phyloP scores from a whole-genome alignment of 1,140 invertebrate genomes.

The Helicoverpa zea region DNA sequence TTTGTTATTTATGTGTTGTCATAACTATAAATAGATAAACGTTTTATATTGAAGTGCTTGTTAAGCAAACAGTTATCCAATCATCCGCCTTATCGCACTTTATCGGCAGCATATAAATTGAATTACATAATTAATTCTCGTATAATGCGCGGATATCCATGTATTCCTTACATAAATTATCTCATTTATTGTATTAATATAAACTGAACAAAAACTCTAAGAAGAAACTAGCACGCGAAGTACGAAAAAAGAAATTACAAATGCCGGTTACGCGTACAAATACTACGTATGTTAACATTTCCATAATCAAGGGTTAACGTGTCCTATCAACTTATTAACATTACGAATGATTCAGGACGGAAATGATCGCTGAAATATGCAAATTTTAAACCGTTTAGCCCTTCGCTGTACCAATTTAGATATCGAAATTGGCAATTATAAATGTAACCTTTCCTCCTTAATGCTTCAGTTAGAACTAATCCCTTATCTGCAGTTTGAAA shows the following conservation, averaged over 20 bases:
- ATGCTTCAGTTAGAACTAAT: neutral
- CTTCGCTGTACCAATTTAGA: slow-evolving; percentile 41
- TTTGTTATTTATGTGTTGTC: slow-evolving; percentile 5
- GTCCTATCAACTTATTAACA: slow-evolving; percentile 12
- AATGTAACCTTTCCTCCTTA: slow-evolving; percentile 4
- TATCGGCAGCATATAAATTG: neutral
- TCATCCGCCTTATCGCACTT: neutral
- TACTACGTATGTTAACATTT: neutral
- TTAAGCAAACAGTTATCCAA: slow-evolving; percentile 19
- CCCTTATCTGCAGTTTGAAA: slow-evolving; percentile 8
- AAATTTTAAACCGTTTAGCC: slow-evolving; percentile 36
- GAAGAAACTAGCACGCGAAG: too few relatives aligned
- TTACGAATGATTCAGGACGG: slow-evolving; percentile 25
- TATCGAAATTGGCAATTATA: slow-evolving; percentile 32
- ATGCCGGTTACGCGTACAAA: neutral
- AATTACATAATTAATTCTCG: slow-evolving; percentile 1
- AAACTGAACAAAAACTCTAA: too few relatives aligned
- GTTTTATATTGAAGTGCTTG: neutral
- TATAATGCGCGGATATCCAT: neutral
- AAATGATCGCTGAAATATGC: slow-evolving; percentile 30
- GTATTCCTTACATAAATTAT: neutral
- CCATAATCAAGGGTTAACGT: neutral
- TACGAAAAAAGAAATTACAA: neutral
- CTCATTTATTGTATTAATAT: neutral
- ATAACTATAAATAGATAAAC: slow-evolving; percentile 21